phyloP scores from a whole-genome alignment of 2,797 vertebrate genomes.

The Phoxinus dragarum region DNA sequence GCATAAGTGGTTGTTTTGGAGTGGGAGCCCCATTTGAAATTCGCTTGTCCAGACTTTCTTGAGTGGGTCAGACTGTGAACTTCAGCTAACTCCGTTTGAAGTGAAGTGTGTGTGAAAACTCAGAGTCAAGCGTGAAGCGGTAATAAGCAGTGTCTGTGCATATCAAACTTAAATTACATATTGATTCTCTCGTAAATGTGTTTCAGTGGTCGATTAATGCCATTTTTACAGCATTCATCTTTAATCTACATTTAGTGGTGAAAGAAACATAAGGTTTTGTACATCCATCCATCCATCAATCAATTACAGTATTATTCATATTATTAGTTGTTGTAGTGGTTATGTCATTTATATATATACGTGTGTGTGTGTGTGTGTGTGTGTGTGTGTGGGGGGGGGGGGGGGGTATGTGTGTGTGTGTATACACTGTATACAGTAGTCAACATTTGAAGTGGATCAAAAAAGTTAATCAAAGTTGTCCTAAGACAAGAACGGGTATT shows the following conservation, averaged over 20 bases:
- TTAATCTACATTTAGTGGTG: slow-evolving; percentile 6
- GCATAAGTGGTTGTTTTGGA: slow-evolving; percentile 61
- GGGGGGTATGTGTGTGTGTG: no score
- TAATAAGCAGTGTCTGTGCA: not conserved
- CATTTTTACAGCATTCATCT: slow-evolving; percentile 32
- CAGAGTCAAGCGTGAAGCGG: not conserved
- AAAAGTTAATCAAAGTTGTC: no score
- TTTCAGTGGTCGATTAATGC: slow-evolving; percentile 31
- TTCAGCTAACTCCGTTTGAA: slow-evolving; percentile 16
- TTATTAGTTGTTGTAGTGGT: not conserved
- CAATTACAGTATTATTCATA: not conserved
- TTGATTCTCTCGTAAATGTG: slow-evolving; percentile 27
- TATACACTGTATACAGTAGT: no score
- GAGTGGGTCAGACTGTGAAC: slow-evolving; percentile 39
- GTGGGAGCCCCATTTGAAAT: slow-evolving; percentile 52
- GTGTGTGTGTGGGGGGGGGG: no score
- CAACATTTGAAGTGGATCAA: no score
- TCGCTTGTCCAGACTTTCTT: slow-evolving; percentile 33
- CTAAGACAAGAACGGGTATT: no score
- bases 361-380: no score
- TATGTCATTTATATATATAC: no score
- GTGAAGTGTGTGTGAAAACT: not conserved
- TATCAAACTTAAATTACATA: slow-evolving; percentile 16
- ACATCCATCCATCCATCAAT: not conserved
- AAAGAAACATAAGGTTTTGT: not conserved